Percentiles rank a stretch among this genome's conserved stretches.
Evolutionary conservation across 2,888 invertebrate species (phyloP).

Genomic region (Molorchus minor): DNA sequence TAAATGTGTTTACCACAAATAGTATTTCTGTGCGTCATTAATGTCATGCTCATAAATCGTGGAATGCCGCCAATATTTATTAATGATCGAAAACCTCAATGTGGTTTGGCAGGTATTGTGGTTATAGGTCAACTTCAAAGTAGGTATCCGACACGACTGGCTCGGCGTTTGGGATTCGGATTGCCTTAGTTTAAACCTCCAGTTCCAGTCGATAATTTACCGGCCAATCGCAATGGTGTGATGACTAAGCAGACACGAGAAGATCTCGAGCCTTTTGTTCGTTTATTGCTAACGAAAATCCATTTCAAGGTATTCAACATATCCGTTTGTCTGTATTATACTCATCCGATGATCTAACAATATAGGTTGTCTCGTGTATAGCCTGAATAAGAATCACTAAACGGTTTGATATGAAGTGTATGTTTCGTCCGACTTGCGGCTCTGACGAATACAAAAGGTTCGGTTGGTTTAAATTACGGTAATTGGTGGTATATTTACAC

Average conservation of each 20-base stretch:
- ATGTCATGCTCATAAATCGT: too few relatives aligned
- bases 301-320: conserved; percentile 15
- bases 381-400: too few relatives aligned
- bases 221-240: not conserved
- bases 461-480: too few relatives aligned
- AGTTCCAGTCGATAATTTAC: conserved; percentile 23
- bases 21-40: too few relatives aligned
- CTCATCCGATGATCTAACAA: conserved; percentile 16
- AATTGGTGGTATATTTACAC: too few relatives aligned
- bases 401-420: too few relatives aligned
- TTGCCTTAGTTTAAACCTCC: conserved; percentile 21
- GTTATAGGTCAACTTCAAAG: conserved; percentile 23
- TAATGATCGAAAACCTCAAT: conserved; percentile 17
- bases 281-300: conserved; percentile 20
- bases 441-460: too few relatives aligned
- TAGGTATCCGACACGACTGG: too few relatives aligned
- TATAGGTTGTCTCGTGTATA: too few relatives aligned
- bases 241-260: conserved; percentile 24
- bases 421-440: too few relatives aligned
- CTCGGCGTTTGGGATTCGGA: conserved; percentile 12
- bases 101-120: conserved; percentile 18
- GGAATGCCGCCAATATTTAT: conserved; percentile 12
- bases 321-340: conserved; percentile 19
- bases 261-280: conserved; percentile 19
- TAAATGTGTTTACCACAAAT: too few relatives aligned